These are phyloP conservation scores for Drosophila kokeensis DNA, from an alignment of 2,888 invertebrate genomes.

Conservation along the genomic window DNA sequence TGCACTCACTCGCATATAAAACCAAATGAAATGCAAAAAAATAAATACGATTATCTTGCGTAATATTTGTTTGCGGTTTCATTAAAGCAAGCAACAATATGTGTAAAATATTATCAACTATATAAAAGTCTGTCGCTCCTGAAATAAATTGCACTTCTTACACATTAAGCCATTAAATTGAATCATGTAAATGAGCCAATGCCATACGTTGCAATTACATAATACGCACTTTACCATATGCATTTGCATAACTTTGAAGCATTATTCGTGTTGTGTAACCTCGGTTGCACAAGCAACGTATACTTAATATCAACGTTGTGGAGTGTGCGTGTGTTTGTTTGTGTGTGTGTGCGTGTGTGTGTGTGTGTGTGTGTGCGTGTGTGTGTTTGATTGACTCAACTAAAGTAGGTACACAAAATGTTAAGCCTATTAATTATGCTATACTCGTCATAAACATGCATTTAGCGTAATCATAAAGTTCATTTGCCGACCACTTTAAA, in stretches of 20 bases:
- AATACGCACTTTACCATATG: constrained; percentile 14
- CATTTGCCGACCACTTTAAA: constrained; percentile 31
- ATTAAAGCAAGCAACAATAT: neutral
- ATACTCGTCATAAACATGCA: constrained; percentile 49
- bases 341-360: neutral
- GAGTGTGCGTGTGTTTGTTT: neutral
- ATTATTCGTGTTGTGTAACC: constrained; percentile 18
- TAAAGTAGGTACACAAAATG: constrained; percentile 50
- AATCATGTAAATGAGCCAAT: constrained; percentile 6
- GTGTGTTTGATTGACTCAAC: constrained; percentile 49
- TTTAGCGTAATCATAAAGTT: constrained; percentile 55
- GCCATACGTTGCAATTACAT: constrained; percentile 4
- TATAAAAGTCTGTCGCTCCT: constrained; percentile 20
- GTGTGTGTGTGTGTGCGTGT: constrained; percentile 21
- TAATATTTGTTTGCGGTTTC: neutral
- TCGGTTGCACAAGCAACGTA: constrained; percentile 27
- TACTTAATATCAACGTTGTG: neutral
- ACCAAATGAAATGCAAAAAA: neutral
- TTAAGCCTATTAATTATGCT: constrained; percentile 59
- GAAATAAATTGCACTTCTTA: neutral
- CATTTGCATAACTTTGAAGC: constrained; percentile 48
- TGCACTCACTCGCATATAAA: neutral
- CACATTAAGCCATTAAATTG: constrained; percentile 1
- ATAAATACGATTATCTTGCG: neutral
- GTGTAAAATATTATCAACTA: constrained; percentile 4